phyloP scores from a whole-genome alignment of 2,797 vertebrate genomes.

The Tapera naevia region DNA sequence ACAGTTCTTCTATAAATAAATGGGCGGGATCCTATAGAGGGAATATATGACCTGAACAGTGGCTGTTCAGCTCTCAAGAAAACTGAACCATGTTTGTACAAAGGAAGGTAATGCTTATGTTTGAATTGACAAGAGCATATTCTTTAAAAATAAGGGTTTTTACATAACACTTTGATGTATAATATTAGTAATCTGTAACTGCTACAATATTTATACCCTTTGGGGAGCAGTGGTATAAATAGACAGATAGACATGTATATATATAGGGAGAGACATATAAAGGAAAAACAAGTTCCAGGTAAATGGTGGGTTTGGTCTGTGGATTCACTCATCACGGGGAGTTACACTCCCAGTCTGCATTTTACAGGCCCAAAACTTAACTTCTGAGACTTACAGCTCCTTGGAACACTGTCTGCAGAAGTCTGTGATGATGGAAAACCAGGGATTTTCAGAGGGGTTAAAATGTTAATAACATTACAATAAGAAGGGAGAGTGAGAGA shows the following conservation, averaged over 20 bases:
- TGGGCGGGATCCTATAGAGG: background rate
- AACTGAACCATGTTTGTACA: background rate
- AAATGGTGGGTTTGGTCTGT: background rate
- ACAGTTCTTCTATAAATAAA: background rate
- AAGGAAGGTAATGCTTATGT: background rate
- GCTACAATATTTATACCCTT: background rate
- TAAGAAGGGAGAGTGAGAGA: slow-evolving; percentile 56
- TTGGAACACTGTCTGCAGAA: background rate
- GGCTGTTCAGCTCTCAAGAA: background rate
- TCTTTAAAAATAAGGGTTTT: background rate
- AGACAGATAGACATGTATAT: background rate
- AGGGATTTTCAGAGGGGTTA: slow-evolving; percentile 40
- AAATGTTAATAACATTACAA: slow-evolving; percentile 63
- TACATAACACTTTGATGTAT: background rate
- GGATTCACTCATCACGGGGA: background rate
- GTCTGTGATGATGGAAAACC: slow-evolving; percentile 1
- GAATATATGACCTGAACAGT: background rate
- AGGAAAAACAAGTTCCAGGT: background rate
- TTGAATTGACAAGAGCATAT: background rate
- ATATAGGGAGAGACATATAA: background rate
- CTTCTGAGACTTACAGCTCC: background rate
- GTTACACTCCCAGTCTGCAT: background rate
- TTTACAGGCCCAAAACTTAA: background rate
- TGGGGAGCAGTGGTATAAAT: background rate
- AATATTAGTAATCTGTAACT: background rate